phyloP scores from a whole-genome alignment of 2,113 vertebrate genomes.

The Ariopsis seemanni region DNA sequence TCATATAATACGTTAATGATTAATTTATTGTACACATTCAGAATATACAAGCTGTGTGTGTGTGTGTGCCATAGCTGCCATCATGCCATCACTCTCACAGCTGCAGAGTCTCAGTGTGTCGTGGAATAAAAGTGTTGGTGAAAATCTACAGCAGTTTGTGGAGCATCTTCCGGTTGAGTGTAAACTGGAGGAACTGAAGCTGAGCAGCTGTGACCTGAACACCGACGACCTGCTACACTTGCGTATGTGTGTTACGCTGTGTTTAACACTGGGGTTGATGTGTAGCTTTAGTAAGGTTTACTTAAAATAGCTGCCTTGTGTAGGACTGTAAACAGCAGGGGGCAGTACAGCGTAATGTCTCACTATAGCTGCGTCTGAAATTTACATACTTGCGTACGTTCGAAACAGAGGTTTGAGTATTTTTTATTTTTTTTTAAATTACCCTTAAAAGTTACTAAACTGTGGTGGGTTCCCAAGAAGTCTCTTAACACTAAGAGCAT shows the following conservation, averaged over 20 bases:
- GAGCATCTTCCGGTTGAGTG: slow-evolving; percentile 70
- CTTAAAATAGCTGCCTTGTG: neutral
- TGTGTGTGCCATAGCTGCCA: slow-evolving; percentile 71
- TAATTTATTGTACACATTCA: no score
- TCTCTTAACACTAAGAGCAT: no score
- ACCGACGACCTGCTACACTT: slow-evolving; percentile 77
- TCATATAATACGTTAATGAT: neutral
- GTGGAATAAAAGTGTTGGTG: slow-evolving; percentile 88
- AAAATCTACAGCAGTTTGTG: slow-evolving; percentile 77
- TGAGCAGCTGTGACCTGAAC: slow-evolving; percentile 87
- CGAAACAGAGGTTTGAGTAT: no score
- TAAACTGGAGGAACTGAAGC: slow-evolving; percentile 75
- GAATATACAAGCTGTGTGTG: neutral
- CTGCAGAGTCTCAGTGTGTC: slow-evolving; percentile 81
- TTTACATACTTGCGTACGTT: neutral
- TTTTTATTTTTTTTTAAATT: neutral
- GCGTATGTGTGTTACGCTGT: slow-evolving; percentile 64
- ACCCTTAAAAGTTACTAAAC: neutral
- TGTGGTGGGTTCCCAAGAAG: no score
- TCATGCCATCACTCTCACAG: slow-evolving; percentile 71
- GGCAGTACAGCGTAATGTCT: neutral
- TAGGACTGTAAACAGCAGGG: neutral
- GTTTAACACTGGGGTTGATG: neutral
- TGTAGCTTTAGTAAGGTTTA: neutral
- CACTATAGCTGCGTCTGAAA: neutral